A percentile compares a stretch with the other conserved stretches of the same genome.
Conservation (phyloP, 2,113 vertebrate species). For the Ceuthmochares aereus region DNA sequence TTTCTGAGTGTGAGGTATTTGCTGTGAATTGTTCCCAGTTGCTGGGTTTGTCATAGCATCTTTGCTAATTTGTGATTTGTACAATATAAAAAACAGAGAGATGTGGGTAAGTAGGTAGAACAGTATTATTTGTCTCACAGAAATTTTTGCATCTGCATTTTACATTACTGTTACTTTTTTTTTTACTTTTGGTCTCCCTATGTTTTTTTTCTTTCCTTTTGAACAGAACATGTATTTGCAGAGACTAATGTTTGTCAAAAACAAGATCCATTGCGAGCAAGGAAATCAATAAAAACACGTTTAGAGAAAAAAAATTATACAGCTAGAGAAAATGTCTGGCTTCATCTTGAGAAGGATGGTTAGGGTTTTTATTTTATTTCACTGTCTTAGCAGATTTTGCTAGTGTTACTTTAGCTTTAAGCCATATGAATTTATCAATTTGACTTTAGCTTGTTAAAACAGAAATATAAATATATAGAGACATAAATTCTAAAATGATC, state of each 20-base stretch:
- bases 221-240: neutral
- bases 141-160: neutral
- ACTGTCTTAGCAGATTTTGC: neutral
- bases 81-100: neutral
- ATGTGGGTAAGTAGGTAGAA: neutral
- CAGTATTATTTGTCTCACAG: neutral
- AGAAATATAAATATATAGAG: neutral
- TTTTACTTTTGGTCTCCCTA: neutral
- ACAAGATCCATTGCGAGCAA: neutral
- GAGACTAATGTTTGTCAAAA: neutral
- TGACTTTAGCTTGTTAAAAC: neutral
- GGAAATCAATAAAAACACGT: neutral
- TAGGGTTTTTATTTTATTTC: neutral
- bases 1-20: neutral
- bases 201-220: neutral
- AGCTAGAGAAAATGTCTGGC: neutral
- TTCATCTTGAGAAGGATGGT: neutral
- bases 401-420: neutral
- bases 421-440: neutral
- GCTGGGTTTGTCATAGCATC: neutral
- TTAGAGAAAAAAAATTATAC: neutral
- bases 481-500: neutral
- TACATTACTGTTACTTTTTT: neutral
- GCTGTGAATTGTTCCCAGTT: neutral
- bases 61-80: neutral